Conservation (phyloP, 2,888 invertebrate genomes). For the Cephus runcator region DNA sequence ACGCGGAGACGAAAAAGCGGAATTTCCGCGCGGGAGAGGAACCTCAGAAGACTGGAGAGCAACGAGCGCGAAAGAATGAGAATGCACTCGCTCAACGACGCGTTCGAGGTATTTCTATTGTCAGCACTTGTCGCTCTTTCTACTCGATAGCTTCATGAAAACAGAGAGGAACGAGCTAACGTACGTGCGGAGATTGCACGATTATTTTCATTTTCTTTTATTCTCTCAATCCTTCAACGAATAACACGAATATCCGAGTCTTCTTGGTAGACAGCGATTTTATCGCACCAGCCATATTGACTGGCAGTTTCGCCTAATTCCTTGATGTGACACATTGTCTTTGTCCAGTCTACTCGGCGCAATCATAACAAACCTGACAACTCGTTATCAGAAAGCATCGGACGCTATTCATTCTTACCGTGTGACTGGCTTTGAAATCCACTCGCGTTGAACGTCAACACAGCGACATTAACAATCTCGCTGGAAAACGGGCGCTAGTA, state of each 20-base stretch:
- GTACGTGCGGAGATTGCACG: too few species aligned
- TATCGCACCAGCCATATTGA: background rate
- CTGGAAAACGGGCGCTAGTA: background rate
- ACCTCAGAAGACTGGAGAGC: conserved; percentile 86
- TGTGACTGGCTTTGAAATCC: background rate
- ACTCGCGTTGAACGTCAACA: background rate
- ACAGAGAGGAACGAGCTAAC: too few species aligned
- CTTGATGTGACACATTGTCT: background rate
- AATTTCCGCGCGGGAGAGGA: conserved; percentile 85
- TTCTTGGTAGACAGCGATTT: background rate
- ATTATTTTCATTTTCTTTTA: background rate
- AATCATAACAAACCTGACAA: background rate
- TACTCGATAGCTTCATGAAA: background rate
- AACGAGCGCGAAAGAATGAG: conserved; percentile 92
- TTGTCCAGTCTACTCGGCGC: background rate
- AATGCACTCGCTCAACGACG: conserved; percentile 92
- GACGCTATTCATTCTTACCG: background rate
- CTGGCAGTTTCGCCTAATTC: background rate
- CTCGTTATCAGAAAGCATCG: background rate
- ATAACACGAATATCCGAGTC: background rate
- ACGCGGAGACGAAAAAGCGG: conserved; percentile 77
- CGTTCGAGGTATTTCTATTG: conserved; percentile 77
- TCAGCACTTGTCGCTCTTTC: background rate
- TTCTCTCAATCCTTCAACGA: background rate
- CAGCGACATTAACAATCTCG: background rate